Evolutionary conservation across 2,888 invertebrate species (phyloP).

Genomic region (Philonicus albiceps): DNA sequence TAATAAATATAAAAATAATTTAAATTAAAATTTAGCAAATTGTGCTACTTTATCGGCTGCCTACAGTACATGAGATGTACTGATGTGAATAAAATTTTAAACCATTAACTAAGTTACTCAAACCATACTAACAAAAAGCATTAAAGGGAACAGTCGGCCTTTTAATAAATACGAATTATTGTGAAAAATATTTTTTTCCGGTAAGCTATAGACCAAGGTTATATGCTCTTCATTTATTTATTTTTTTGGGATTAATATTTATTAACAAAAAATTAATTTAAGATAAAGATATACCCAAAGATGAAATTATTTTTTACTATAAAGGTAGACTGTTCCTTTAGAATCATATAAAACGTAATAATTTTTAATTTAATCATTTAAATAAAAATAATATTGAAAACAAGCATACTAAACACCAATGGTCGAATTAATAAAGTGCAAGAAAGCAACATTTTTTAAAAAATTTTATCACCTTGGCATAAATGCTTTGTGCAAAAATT

Average conservation of each 20-base stretch:
- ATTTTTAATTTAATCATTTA: neutral
- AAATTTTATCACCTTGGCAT: constrained; percentile 44
- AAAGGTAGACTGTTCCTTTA: neutral
- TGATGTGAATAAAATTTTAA: neutral
- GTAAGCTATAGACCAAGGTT: too few species aligned
- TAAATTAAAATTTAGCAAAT: neutral
- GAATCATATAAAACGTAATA: neutral
- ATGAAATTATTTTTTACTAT: neutral
- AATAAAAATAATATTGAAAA: neutral
- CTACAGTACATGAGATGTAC: neutral
- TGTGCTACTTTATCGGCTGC: neutral
- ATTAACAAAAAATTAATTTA: too few species aligned
- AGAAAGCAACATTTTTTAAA: neutral
- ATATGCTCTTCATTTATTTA: too few species aligned
- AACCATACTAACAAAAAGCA: neutral
- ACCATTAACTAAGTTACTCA: neutral
- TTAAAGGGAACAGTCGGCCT: neutral
- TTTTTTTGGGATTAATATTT: too few species aligned
- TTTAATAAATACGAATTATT: neutral
- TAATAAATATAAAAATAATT: neutral
- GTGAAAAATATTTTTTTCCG: too few species aligned
- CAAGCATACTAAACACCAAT: neutral
- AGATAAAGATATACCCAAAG: too few species aligned
- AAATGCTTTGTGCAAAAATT: constrained; percentile 16
- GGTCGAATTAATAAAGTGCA: neutral